Conservation (phyloP, 2,797 vertebrate genomes). For the Melopsittacus undulatus region DNA sequence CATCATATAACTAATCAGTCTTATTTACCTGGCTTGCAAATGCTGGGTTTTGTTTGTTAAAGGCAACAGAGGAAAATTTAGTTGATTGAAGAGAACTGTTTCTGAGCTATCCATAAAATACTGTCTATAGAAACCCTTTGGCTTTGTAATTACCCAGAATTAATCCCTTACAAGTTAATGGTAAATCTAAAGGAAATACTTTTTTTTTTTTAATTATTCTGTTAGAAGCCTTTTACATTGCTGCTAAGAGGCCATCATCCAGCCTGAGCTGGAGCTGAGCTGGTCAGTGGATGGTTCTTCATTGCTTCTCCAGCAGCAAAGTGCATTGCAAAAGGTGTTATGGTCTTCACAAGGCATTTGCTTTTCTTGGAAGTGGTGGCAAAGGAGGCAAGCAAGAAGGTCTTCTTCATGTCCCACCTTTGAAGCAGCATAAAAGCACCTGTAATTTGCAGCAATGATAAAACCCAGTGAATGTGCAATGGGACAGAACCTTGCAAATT, state of each 20-base stretch:
- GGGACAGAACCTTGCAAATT: conserved; percentile 68
- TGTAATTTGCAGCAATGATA: conserved; percentile 40
- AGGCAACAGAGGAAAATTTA: neutral
- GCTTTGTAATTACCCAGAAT: neutral
- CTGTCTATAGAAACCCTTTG: neutral
- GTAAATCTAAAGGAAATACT: neutral
- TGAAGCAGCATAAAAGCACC: conserved; percentile 28
- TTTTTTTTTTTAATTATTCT: neutral
- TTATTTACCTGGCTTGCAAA: neutral
- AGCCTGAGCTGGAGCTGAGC: neutral
- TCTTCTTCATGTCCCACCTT: conserved; percentile 13
- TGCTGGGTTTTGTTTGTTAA: neutral
- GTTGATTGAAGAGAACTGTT: neutral
- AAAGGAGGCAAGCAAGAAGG: neutral
- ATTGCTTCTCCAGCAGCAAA: neutral
- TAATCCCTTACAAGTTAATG: neutral
- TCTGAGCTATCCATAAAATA: neutral
- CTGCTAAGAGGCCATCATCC: neutral
- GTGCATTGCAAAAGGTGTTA: fast-evolving
- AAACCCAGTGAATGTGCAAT: conserved; percentile 48
- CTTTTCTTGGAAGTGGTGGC: neutral
- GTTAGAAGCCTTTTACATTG: neutral
- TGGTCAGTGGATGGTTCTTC: fast-evolving
- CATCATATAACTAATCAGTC: neutral
- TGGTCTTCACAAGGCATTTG: neutral